These are phyloP conservation scores for human (Homo sapiens) DNA, from an alignment of 2,113 vertebrate genomes.

Conservation along the genomic window GRCh38 chr14:56336001-56336500, in stretches of 20 bases:
- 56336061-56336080: background rate
- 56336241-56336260: background rate
- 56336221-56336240: background rate
- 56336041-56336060: background rate
- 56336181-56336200: background rate
- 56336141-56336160: background rate
- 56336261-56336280: background rate
- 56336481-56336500: slow-evolving; percentile 9
- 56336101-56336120: background rate
- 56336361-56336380: slow-evolving; percentile 12
- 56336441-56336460: background rate
- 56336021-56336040: background rate
- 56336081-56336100: too few species aligned
- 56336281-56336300: fast-evolving
- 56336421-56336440: slow-evolving; percentile 8
- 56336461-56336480: background rate
- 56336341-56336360: background rate
- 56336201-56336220: background rate
- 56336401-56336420: slow-evolving; percentile 22
- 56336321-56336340: background rate
- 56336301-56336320: background rate
- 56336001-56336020: background rate
- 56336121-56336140: background rate
- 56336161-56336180: too few species aligned
- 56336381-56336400: slow-evolving; percentile 35